A percentile compares a stretch with the other conserved stretches of the same genome.
Evolutionary conservation across 2,888 invertebrate species (phyloP).

Genomic region (Drosophila multiciliata): DNA sequence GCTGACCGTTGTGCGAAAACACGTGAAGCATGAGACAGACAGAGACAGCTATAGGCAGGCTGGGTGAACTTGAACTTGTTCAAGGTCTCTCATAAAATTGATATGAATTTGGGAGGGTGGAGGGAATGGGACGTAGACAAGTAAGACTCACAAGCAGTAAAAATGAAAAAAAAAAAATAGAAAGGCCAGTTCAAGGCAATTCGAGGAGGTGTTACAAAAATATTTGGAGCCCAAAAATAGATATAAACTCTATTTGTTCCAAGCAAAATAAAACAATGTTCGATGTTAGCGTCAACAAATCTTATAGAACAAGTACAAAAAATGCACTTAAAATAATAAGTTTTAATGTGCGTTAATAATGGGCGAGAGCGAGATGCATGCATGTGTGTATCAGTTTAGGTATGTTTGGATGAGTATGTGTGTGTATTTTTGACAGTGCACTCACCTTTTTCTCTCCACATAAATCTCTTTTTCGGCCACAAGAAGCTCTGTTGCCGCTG

Average conservation of each 20-base stretch:
- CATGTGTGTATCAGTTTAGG: neutral
- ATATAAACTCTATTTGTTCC: constrained; percentile 72
- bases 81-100: constrained; percentile 62
- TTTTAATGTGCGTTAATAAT: constrained; percentile 13
- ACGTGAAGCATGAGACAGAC: constrained; percentile 39
- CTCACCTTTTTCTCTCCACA: constrained; percentile 68
- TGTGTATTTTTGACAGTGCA: constrained; percentile 55
- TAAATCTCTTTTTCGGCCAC: constrained; percentile 43
- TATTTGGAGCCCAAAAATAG: constrained; percentile 17
- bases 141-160: constrained; percentile 10
- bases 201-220: constrained; percentile 10
- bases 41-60: constrained; percentile 6
- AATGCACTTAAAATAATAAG: constrained; percentile 36
- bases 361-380: constrained; percentile 28
- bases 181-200: constrained; percentile 66
- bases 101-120: constrained; percentile 14
- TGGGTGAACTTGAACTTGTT: constrained; percentile 72
- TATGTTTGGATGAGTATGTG: constrained; percentile 22
- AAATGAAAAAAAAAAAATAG: constrained; percentile 1
- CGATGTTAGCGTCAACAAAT: constrained; percentile 37
- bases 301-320: constrained; percentile 24
- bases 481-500: constrained; percentile 39
- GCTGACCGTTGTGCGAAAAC: constrained; percentile 11
- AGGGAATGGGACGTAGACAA: constrained; percentile 7
- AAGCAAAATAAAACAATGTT: constrained; percentile 37